Evolutionary conservation across 1,140 invertebrate genomes (phyloP).

Genomic region (Venustaconcha ellipsiformis): DNA sequence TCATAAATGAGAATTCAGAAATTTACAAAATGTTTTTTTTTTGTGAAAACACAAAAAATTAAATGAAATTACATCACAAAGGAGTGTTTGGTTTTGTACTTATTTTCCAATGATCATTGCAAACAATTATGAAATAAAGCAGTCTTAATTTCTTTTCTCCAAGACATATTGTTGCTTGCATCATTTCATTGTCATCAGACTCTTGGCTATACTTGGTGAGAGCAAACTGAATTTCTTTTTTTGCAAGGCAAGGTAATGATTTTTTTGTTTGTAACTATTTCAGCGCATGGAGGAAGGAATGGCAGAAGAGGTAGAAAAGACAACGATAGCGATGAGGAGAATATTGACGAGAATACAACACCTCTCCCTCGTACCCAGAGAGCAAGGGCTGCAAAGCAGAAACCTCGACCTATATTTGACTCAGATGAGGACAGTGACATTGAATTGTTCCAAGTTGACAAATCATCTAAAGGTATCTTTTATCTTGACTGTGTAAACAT

Average conservation of each 20-base stretch:
- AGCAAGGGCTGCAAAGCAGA: constrained; percentile 30
- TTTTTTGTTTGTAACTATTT: constrained; percentile 2
- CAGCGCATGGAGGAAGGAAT: constrained; percentile 24
- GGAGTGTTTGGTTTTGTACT: no score
- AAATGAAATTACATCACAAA: no score
- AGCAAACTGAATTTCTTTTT: not conserved
- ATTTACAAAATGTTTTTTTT: no score
- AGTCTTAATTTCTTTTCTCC: not conserved
- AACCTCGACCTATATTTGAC: constrained; percentile 49
- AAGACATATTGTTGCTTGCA: not conserved
- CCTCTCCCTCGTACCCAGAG: constrained; percentile 23
- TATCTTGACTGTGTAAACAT: constrained; percentile 1
- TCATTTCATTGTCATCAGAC: not conserved
- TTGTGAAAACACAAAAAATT: no score
- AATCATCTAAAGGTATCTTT: constrained; percentile 33
- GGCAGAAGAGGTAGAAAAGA: constrained; percentile 19
- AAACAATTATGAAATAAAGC: not conserved
- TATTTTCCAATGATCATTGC: no score
- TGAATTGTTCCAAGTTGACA: constrained; percentile 50
- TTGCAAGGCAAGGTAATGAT: not conserved
- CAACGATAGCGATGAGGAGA: constrained; percentile 41
- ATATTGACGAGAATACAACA: constrained; percentile 31
- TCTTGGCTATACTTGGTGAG: not conserved
- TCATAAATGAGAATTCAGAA: no score
- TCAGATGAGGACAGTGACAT: constrained; percentile 60